These are phyloP conservation scores for Eurypyga helias DNA, from an alignment of 2,113 vertebrate species.

Conservation along the genomic window DNA sequence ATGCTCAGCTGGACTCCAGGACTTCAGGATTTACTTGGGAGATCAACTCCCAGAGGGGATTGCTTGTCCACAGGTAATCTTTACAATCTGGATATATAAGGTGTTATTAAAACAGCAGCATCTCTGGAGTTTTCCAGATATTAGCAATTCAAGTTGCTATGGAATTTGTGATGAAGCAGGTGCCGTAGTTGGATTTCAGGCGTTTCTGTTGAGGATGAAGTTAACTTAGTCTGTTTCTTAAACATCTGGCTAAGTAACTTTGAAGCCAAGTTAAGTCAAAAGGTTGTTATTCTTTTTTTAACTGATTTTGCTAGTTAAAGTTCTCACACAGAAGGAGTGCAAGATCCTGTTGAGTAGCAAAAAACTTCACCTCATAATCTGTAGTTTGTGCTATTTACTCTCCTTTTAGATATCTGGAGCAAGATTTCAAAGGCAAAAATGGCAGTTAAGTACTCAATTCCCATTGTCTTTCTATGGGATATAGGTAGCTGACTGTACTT, in stretches of 20 bases:
- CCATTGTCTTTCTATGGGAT: neutral
- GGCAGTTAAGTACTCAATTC: neutral
- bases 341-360: neutral
- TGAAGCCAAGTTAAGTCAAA: neutral
- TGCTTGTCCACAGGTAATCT: constrained; percentile 78
- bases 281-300: neutral
- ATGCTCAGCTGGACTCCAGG: constrained; percentile 76
- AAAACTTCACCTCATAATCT: neutral
- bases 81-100: constrained; percentile 71
- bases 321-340: neutral
- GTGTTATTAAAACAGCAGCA: constrained; percentile 35
- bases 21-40: constrained; percentile 76
- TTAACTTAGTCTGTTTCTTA: neutral
- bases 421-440: constrained; percentile 32
- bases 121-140: constrained; percentile 40
- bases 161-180: neutral
- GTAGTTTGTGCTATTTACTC: neutral
- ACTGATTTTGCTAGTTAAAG: neutral
- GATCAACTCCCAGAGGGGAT: constrained; percentile 71
- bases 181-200: neutral
- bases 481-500: constrained; percentile 15
- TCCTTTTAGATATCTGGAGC: neutral
- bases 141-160: neutral
- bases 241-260: neutral
- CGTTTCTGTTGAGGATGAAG: neutral